Conservation (phyloP, 2,888 invertebrate genomes). For the Sminthurinus aureus region DNA sequence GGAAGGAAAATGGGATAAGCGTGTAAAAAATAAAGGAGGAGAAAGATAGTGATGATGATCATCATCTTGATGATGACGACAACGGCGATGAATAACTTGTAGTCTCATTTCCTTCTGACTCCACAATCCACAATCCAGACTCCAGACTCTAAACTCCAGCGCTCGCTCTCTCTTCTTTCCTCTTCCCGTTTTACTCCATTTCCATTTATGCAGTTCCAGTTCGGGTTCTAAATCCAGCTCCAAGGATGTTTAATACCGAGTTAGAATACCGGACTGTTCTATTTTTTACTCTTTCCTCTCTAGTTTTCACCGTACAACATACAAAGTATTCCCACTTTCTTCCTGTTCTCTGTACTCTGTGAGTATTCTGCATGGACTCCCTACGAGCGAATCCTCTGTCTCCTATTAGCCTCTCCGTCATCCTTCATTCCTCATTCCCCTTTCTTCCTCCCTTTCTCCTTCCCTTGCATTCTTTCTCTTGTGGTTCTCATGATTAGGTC, state of each 20-base stretch:
- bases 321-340: too few species aligned
- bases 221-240: too few species aligned
- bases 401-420: slow-evolving; percentile 37
- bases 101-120: slow-evolving; percentile 22
- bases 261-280: background rate
- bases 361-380: background rate
- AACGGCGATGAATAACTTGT: slow-evolving; percentile 16
- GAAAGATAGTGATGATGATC: background rate
- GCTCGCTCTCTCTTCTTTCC: too few species aligned
- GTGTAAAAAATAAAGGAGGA: background rate
- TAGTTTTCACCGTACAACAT: too few species aligned
- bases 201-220: too few species aligned
- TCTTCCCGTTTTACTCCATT: too few species aligned
- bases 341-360: too few species aligned
- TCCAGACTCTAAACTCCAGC: too few species aligned
- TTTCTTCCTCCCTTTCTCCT: slow-evolving; percentile 16
- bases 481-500: slow-evolving; percentile 21
- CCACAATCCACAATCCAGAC: background rate
- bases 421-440: slow-evolving; percentile 1
- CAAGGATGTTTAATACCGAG: background rate
- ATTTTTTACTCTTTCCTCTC: slow-evolving; percentile 1
- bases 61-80: too few species aligned
- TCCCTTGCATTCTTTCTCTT: slow-evolving; percentile 3
- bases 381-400: slow-evolving; percentile 36
- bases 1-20: background rate